Base-by-base conservation (phyloP, 2,113 vertebrate genomes). In the Phaethornis superciliosus region DNA sequence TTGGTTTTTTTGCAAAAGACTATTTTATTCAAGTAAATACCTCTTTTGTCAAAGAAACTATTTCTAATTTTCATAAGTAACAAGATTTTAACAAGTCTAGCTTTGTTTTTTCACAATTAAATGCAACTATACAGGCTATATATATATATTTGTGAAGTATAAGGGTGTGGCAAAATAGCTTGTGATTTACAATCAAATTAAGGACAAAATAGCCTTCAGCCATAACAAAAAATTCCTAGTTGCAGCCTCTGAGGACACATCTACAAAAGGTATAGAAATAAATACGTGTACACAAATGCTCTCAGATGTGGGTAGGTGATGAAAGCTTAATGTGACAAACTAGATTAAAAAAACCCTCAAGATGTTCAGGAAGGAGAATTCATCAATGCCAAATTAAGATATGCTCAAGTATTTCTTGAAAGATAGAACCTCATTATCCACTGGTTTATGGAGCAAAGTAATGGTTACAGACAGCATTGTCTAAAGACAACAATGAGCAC, bases 391-490 rank as follows among this genome's bases (percentile, higher is more conserved):
- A 83, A 88, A 95, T 95, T 95, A 96, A 91, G 84, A 91, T 68
- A 52, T 3, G 2, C 77, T 89, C 60, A 90, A 68, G 69, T 90
- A 90, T 95, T 83, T 95, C 85, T 76, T 64, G 85, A 64, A 71
- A 78, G 88, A 88, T 94, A 78, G 54, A 89, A 81, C 69, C 93
- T 96, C 90, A 95, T 95, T 96, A 93, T 85, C 82, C 52, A 28
- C 80, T 90, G 90, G 90, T 97, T 90, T 90, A 88, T 42, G 69
- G 72, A 93, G 76, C 65, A 91, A 92, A 71, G 70, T 93, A 95
- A 95, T 94, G 85, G 86, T 84, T 93, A 68, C 23, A 81, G 94
- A 85, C 95, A 84, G 92, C 88, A 96, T 89, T 89, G 91, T 97
- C 85, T 94, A 58, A 90, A 75, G 88, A 60, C 82, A 95, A 90